Evolutionary conservation across 2,113 vertebrate species (phyloP).

Genomic region (Peromyscus maniculatus): DNA sequence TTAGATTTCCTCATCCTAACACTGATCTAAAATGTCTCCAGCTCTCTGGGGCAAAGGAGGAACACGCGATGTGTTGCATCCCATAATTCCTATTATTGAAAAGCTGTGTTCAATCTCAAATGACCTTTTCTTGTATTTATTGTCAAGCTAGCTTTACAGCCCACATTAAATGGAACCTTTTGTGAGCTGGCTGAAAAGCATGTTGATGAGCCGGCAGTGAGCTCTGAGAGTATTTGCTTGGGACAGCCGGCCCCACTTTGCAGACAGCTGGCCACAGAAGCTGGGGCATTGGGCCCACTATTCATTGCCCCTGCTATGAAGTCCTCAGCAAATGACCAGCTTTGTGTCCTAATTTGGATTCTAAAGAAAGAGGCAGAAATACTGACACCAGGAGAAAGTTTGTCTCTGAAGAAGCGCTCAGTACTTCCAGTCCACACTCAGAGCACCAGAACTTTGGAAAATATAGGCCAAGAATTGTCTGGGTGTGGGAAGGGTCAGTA

Average conservation of each 20-base stretch:
- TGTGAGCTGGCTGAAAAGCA: constrained; percentile 67
- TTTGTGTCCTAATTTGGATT: constrained; percentile 66
- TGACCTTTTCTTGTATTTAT: constrained; percentile 85
- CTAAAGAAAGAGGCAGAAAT: constrained; percentile 44
- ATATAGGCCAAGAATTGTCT: not conserved
- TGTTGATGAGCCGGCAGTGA: constrained; percentile 60
- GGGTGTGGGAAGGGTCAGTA: not conserved
- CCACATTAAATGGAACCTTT: constrained; percentile 78
- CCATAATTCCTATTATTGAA: constrained; percentile 83
- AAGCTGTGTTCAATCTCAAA: constrained; percentile 84
- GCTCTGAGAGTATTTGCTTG: constrained; percentile 77
- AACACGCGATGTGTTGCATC: constrained; percentile 71
- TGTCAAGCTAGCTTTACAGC: constrained; percentile 75
- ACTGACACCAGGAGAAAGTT: not conserved
- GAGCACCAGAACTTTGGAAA: constrained; percentile 14
- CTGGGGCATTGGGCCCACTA: not conserved
- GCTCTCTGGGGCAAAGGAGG: constrained; percentile 71
- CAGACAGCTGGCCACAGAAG: constrained; percentile 56
- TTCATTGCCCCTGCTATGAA: constrained; percentile 59
- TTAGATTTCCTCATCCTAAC: constrained; percentile 70
- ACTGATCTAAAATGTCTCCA: constrained; percentile 77
- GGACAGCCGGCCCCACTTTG: not conserved
- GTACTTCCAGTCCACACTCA: not conserved
- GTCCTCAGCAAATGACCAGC: constrained; percentile 51
- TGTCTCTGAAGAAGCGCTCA: not conserved